These are phyloP conservation scores for Himalopsyche kuldschensis DNA, from an alignment of 2,888 invertebrate species.

Conservation along the genomic window DNA sequence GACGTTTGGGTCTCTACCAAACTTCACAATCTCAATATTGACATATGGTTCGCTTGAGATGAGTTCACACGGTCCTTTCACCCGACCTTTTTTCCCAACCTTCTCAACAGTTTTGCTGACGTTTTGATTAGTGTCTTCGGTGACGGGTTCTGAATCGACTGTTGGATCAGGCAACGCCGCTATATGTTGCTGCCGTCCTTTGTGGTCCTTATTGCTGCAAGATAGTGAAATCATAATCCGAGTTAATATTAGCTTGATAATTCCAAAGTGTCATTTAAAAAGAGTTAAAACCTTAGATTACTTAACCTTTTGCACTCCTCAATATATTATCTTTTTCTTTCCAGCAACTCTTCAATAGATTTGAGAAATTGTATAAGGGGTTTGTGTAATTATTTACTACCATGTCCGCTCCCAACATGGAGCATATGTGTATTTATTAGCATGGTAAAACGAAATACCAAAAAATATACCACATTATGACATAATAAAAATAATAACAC, in stretches of 20 bases:
- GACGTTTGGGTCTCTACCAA: conserved; percentile 70
- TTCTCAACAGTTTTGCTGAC: conserved; percentile 43
- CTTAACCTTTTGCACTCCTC: too few species aligned
- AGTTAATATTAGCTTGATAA: conserved; percentile 44
- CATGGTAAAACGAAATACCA: too few species aligned
- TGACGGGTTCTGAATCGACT: neutral
- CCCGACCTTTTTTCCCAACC: conserved; percentile 49
- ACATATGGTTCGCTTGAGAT: conserved; percentile 67
- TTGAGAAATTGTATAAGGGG: too few species aligned
- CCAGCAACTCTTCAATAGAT: too few species aligned
- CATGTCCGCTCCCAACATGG: too few species aligned
- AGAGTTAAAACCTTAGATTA: too few species aligned
- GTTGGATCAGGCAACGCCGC: neutral
- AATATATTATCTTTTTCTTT: too few species aligned
- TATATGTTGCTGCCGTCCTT: conserved; percentile 49
- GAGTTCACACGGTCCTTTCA: conserved; percentile 69
- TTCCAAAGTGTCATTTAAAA: too few species aligned
- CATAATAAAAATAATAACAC: too few species aligned
- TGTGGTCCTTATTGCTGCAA: conserved; percentile 54
- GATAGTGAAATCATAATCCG: neutral
- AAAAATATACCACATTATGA: too few species aligned
- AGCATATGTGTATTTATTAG: too few species aligned
- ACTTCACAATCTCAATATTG: conserved; percentile 70
- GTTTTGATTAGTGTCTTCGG: conserved; percentile 12
- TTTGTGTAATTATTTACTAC: too few species aligned